Base-by-base conservation (phyloP, 2,113 vertebrate species). In the Zootoca vivipara region DNA sequence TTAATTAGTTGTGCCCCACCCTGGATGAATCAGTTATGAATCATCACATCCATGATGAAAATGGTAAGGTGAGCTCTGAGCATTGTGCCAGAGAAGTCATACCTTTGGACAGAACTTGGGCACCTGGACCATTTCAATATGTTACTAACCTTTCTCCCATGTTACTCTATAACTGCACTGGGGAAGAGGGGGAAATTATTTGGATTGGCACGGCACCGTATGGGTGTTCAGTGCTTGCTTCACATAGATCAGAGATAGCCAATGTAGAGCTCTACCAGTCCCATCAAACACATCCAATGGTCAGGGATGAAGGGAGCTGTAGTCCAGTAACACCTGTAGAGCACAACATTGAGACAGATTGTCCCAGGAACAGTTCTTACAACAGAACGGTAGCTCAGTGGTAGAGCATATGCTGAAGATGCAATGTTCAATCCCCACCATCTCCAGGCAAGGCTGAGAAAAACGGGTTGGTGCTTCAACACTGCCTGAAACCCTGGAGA, bases 1-100 rank as follows among this genome's bases (percentile, higher is more conserved):
- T 77, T 86, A 82, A 86, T 82, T 67, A 86, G 77, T 33, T 87
- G 62, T 91, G 80, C 85, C 40, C 9, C 33, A 78, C 85, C 80
- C 73, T 62, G 28, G 73, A 70, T 87, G 52, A 83, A 62, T 83
- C 56, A 78, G 46, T 42, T 62, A 33, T 85, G 69, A 82, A 86
- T 83, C 62, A 89, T 58, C 22, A 26, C 24, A 33, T 26, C 35
- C 38, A 62, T 69, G 56, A 72, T 78, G 72, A 26, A 84, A 78
- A 6, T 7, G 13, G 67, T 33, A 26, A 16, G 72, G 65, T 40
- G 56, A 72, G 28, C n/a, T 85, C 18, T n/a, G 67, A 40, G 42
- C 67, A 52, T 7, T 56, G 38, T 15, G 26, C 77, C 77, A n/a
- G 12, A 28, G n/a, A 35, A 74, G 22, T 12, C 40, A 78, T 67